A percentile compares a stretch with the other conserved stretches of the same genome.
phyloP scores from a whole-genome alignment of 92 coral and sea anemone genomes.

The Montipora capitata region DNA sequence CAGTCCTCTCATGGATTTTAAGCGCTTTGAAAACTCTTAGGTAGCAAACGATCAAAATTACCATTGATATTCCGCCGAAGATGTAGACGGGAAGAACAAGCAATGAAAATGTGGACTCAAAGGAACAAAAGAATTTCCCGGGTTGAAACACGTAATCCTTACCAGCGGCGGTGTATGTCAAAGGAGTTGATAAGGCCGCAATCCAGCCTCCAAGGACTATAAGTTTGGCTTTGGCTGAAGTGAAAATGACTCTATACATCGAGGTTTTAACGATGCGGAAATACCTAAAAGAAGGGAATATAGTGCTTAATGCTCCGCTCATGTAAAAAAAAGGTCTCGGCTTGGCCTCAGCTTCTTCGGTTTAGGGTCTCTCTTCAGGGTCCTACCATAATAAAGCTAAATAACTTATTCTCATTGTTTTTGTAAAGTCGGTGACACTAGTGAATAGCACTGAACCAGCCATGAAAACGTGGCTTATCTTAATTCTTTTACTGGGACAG shows the following conservation, averaged over 20 bases:
- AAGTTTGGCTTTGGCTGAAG: slow-evolving; percentile 40
- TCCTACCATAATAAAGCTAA: too few species aligned
- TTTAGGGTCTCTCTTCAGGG: too few species aligned
- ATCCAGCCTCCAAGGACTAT: slow-evolving; percentile 38
- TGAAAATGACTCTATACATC: slow-evolving; percentile 38
- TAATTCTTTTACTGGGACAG: too few species aligned
- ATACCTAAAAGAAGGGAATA: slow-evolving; percentile 24
- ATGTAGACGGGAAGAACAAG: too few species aligned
- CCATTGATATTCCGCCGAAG: slow-evolving; percentile 43
- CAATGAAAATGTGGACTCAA: not conserved
- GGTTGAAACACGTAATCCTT: slow-evolving; percentile 63
- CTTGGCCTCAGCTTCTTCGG: too few species aligned
- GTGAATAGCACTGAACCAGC: too few species aligned
- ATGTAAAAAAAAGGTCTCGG: too few species aligned
- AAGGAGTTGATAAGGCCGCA: slow-evolving; percentile 27
- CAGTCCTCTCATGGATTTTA: slow-evolving; percentile 52
- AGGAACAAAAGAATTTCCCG: slow-evolving; percentile 61
- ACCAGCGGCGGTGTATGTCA: slow-evolving; percentile 44
- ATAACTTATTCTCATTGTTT: too few species aligned
- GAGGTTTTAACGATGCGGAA: slow-evolving; percentile 58
- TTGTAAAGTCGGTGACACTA: too few species aligned
- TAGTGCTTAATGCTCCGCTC: too few species aligned
- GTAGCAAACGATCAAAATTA: slow-evolving; percentile 46
- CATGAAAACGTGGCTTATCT: too few species aligned
- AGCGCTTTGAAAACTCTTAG: slow-evolving; percentile 61